Base-by-base conservation (phyloP, 2,797 vertebrate species). In the Mionectes olivaceus region DNA sequence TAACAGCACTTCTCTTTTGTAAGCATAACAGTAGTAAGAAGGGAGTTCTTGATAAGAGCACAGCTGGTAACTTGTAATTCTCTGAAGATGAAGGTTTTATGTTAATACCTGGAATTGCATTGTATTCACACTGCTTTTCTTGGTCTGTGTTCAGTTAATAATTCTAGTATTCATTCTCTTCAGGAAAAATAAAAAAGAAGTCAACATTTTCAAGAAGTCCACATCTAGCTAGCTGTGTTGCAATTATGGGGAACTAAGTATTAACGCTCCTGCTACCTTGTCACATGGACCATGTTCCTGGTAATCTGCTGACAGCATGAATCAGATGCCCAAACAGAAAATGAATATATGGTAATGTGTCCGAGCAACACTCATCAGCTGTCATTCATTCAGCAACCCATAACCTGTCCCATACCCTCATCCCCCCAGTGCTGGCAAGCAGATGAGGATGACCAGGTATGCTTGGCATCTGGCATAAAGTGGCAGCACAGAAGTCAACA, bases 11-110 rank as follows among this genome's bases (percentile, higher is more conserved):
- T 56, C 19, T 85, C 83, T 83, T 89, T 73, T 75, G 50, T 70
- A 94, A 78, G 69, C 0, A 0, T 68, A 96, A 65, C 50, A 83
- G 83, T 60, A 87, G 73, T 32, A 57, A 97, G 76, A 95, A 96
- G 91, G 79, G 82, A 89, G 89, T 94, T 96, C 68, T 83, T 94
- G 75, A 95, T 88, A 39, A 96, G 22, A 93, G 76, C 93, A 94
- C 95, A 97, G 95, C 81, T 96, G 95, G 93, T 94, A 90, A 93
- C 96, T 88, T 94, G 84, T 85, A 93, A 96, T 90, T 94, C 93
- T 95, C 85, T 95, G 55, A 95, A 83, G 90, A 95, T 92, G 89
- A 97, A 96, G 95, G 86, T 74, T 95, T 95, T 95, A 95, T 73
- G 84, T 57, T 96, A 95, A 92, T 95, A 89, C 67, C 90, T 91